Conservation (phyloP, 2,797 vertebrate species). For the Urophycis tenuis region DNA sequence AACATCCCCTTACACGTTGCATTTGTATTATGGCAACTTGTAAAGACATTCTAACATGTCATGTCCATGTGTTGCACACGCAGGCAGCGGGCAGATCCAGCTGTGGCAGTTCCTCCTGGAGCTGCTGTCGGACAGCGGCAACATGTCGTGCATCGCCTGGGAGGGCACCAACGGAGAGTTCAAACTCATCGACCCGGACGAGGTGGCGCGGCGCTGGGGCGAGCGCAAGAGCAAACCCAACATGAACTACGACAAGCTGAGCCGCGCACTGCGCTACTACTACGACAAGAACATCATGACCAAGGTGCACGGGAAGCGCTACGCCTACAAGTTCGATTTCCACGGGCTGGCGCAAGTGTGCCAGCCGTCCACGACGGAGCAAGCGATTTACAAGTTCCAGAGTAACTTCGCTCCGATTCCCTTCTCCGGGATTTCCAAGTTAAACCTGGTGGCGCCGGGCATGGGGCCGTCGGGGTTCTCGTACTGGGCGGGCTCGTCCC, state of each 20-base stretch:
- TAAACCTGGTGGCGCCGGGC: constrained; percentile 86
- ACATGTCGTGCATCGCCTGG: constrained; percentile 94
- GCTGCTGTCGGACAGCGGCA: constrained; percentile 88
- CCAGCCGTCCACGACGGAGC: constrained; percentile 78
- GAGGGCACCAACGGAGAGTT: constrained; percentile 97
- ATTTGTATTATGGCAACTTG: not conserved
- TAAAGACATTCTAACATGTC: not conserved
- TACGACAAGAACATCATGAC: constrained; percentile 99
- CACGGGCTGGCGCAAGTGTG: constrained; percentile 93
- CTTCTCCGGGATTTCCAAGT: constrained; percentile 92
- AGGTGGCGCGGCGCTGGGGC: constrained; percentile 94
- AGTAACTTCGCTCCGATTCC: constrained; percentile 87
- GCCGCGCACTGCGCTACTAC: constrained; percentile 95
- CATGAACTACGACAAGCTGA: constrained; percentile 99
- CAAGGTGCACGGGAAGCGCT: constrained; percentile 96
- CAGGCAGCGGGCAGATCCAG: constrained; percentile 97
- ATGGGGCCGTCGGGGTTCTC: constrained; percentile 88
- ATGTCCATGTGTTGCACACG: not conserved
- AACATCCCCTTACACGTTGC: too few relatives aligned
- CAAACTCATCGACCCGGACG: constrained; percentile 94
- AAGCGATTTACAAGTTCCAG: constrained; percentile 93
- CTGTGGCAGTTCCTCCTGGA: constrained; percentile 97
- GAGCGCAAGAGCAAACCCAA: constrained; percentile 98
- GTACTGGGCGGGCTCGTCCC: constrained; percentile 87
- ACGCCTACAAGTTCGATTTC: constrained; percentile 98